Evolutionary conservation across 1,140 invertebrate species (phyloP).

Genomic region (Heterodera carotae): DNA sequence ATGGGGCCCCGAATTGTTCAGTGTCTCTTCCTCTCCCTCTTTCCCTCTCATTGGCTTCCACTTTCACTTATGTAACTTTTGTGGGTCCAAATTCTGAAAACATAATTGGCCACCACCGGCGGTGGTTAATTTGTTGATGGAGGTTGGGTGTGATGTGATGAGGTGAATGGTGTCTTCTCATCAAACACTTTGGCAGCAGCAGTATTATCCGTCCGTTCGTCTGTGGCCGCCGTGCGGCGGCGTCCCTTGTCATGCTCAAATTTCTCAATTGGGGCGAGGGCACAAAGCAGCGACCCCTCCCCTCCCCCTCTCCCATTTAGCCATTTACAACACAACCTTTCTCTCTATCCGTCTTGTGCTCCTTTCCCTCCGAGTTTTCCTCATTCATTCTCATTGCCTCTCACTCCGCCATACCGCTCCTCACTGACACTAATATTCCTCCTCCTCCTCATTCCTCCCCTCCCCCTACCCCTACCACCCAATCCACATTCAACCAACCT

Average conservation of each 20-base stretch:
- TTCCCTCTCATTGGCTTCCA: too few species aligned
- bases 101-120: too few species aligned
- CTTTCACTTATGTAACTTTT: too few species aligned
- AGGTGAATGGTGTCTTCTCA: background rate
- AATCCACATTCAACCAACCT: slow-evolving; percentile 1
- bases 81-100: too few species aligned
- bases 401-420: slow-evolving; percentile 1
- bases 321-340: slow-evolving; percentile 5
- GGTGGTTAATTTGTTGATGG: too few species aligned
- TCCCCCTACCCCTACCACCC: background rate
- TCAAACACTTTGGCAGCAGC: background rate
- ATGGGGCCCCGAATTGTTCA: too few species aligned
- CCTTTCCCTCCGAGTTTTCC: background rate
- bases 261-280: background rate
- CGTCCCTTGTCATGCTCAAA: background rate
- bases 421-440: slow-evolving; percentile 1
- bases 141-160: too few species aligned
- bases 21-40: too few species aligned
- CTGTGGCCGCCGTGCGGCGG: too few species aligned
- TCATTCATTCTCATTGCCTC: background rate
- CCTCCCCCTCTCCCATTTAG: background rate
- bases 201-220: background rate
- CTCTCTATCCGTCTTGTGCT: background rate
- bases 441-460: too few species aligned
- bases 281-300: background rate